phyloP scores from a whole-genome alignment of 1,140 invertebrate genomes.

The Ceratosolen fusciceps region DNA sequence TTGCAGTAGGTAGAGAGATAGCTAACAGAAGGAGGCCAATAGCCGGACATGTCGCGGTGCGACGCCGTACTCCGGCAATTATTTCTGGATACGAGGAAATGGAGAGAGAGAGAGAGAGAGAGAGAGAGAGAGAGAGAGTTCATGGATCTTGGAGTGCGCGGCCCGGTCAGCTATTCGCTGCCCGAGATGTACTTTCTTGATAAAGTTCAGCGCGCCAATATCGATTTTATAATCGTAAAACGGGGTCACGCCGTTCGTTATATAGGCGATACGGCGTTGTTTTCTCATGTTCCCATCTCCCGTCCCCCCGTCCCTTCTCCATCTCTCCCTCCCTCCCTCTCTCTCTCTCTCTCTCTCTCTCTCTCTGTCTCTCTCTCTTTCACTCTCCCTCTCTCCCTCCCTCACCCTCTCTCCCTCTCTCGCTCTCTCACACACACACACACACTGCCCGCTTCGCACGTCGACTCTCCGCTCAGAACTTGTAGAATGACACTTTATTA shows the following conservation, averaged over 20 bases:
- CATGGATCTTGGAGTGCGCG: not conserved
- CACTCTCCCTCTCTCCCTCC: not conserved
- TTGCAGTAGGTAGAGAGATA: not conserved
- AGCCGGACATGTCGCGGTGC: not conserved
- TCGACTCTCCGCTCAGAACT: too few relatives aligned
- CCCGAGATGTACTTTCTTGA: constrained; percentile 56
- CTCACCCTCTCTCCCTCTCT: not conserved
- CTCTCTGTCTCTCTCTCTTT: not conserved
- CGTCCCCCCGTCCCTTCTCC: not conserved
- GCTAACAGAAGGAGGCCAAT: constrained; percentile 32
- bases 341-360: not conserved
- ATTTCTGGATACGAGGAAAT: constrained; percentile 24
- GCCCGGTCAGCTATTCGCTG: not conserved
- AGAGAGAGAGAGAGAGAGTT: constrained; percentile 20
- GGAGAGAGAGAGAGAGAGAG: constrained; percentile 15
- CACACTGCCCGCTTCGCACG: not conserved
- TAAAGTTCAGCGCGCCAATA: constrained; percentile 55
- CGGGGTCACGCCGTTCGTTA: constrained; percentile 53
- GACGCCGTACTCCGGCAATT: not conserved
- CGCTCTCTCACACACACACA: too few relatives aligned
- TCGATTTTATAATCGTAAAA: constrained; percentile 62
- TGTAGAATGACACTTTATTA: constrained; percentile 1
- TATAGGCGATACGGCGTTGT: constrained; percentile 8
- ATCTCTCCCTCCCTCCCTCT: not conserved
- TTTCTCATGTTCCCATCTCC: not conserved